A percentile compares a stretch with the other conserved stretches of the same genome.
Conservation (phyloP, 37 sponge, comb jelly and placozoan species). For the Axinella damicornis region DNA sequence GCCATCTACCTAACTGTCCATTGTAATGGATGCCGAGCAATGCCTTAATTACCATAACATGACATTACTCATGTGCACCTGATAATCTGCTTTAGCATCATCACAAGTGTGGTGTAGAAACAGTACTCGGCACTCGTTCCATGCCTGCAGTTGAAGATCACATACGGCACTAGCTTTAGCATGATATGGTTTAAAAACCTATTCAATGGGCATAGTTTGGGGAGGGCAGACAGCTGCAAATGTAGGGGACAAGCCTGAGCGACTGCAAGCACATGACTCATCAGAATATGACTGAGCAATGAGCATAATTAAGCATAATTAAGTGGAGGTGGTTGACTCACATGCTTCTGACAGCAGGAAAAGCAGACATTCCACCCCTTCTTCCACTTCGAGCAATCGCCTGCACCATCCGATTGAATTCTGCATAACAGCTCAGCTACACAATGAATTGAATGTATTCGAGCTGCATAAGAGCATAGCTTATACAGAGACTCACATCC, state of each 20-base stretch:
- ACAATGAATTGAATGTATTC: background rate
- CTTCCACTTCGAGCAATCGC: constrained; percentile 14
- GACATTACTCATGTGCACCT: too few relatives aligned
- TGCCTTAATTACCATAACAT: background rate
- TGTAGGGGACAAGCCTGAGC: background rate
- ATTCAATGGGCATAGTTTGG: too few relatives aligned
- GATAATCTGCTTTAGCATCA: constrained; percentile 41
- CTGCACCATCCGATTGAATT: constrained; percentile 78
- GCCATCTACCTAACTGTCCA: too few relatives aligned
- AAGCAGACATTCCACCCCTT: background rate
- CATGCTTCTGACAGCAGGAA: background rate
- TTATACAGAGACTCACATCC: too few relatives aligned
- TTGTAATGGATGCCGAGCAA: too few relatives aligned
- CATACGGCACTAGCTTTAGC: too few relatives aligned
- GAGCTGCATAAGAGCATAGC: background rate
- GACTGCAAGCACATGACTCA: background rate
- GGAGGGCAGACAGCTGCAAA: too few relatives aligned
- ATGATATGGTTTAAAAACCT: too few relatives aligned
- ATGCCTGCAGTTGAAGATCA: constrained; percentile 1
- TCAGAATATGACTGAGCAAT: too few relatives aligned
- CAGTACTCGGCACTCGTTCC: constrained; percentile 69
- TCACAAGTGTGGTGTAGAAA: constrained; percentile 53
- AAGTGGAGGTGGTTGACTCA: background rate
- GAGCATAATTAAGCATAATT: too few relatives aligned
- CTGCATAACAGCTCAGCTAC: constrained; percentile 69